Base-by-base conservation (phyloP, 2,113 vertebrate genomes). In the Silurus glanis region DNA sequence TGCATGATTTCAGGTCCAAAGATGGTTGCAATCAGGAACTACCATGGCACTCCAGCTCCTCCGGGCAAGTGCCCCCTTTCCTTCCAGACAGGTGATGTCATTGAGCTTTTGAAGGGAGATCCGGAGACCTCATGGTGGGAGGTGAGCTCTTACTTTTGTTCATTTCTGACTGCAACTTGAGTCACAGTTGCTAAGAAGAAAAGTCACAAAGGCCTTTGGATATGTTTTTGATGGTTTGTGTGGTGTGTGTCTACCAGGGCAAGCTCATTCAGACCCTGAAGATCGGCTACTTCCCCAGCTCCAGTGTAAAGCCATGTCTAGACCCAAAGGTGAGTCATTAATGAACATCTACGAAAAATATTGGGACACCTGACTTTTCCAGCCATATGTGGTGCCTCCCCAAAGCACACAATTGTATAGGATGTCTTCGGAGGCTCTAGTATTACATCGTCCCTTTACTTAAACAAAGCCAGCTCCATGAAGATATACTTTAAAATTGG, bases 111-210 rank as follows among this genome's bases (percentile, higher is more conserved):
- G 56, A 94, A 97, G 76, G 98, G 98, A 0, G 97, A 99, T 90
- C 97, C 97, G 0, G 97, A 99, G 86, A 96, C 97, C 0, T 91
- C 94, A 0, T 99, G 98, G 98, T 99, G 98, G 98, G 98, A 99
- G 97, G 98, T 99, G 93, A 90, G 37, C 14, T 61, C 9, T 47
- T 13, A 58, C 28, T 58, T 8, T 19, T 23, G 19, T 80, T 59
- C 10, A 7, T 37, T 78, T 55, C 21, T 76, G 74, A 76, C 74
- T 55, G 75, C 75, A 78, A 47, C 78, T 61, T 80, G 76, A 79
- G 76, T 58, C 28, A 80, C 61, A 9, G 16, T 12, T 61, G 28
- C 19, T 23, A 0, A 61, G 23, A 45, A 58, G 4, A 80, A 80
- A 80, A 23, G n/a, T 53, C 25, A 58, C 58, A 62, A 72, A 58